Conservation (phyloP, 1,140 invertebrate species). For the Zaprionus gabonicus region DNA sequence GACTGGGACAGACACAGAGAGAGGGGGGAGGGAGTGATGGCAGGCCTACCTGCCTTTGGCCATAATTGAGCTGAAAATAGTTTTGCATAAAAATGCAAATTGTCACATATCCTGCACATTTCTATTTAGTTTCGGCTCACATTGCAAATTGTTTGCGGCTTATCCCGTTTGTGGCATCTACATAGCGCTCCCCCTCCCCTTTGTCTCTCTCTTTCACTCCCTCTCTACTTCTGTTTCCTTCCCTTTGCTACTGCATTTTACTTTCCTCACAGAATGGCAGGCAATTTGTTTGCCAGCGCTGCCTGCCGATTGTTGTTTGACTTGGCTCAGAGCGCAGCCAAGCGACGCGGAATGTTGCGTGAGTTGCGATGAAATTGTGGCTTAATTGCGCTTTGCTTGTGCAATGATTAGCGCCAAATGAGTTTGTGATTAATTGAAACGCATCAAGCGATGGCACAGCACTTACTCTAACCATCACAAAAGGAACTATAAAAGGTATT, state of each 20-base stretch:
- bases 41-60: background rate
- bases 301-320: slow-evolving; percentile 43
- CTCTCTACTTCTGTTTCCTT: background rate
- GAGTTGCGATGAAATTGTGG: slow-evolving; percentile 23
- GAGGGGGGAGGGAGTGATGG: background rate
- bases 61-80: slow-evolving; percentile 77
- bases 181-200: background rate
- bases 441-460: background rate
- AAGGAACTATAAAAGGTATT: background rate
- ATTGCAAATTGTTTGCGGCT: slow-evolving; percentile 59
- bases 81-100: slow-evolving; percentile 81
- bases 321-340: slow-evolving; percentile 64
- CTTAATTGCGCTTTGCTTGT: slow-evolving; percentile 40
- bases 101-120: slow-evolving; percentile 80
- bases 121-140: slow-evolving; percentile 66
- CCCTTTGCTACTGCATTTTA: background rate
- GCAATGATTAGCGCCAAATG: slow-evolving; percentile 27
- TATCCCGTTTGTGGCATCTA: slow-evolving; percentile 42
- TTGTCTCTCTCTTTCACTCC: no score
- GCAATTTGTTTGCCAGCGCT: slow-evolving; percentile 61
- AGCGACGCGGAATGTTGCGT: slow-evolving; percentile 30
- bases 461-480: background rate
- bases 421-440: slow-evolving; percentile 26
- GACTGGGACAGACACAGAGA: background rate
- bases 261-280: slow-evolving; percentile 46